phyloP scores from a whole-genome alignment of 2,888 invertebrate genomes.

The Diogma glabrata region DNA sequence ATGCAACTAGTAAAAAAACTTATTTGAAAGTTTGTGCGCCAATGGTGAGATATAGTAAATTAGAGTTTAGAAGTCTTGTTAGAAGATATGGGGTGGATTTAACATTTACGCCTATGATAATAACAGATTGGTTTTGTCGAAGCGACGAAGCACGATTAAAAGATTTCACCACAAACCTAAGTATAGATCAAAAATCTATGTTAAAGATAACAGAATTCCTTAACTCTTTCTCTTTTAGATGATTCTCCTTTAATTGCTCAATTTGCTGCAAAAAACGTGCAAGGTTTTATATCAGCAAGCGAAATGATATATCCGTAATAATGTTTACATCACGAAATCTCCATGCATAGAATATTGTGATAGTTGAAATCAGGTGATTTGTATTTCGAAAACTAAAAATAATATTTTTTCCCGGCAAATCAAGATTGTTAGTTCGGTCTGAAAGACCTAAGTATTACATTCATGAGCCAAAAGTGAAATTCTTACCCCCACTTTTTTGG shows the following conservation, averaged over 20 bases:
- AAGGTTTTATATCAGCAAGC: constrained; percentile 77
- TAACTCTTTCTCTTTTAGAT: no score
- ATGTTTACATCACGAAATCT: no score
- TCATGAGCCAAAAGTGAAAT: no score
- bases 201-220: no score
- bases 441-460: no score
- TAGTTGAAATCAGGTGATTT: no score
- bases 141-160: constrained; percentile 74
- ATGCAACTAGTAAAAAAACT: constrained; percentile 38
- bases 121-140: constrained; percentile 85
- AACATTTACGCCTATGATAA: constrained; percentile 93
- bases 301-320: constrained; percentile 72
- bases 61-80: constrained; percentile 65
- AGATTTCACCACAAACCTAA: constrained; percentile 65
- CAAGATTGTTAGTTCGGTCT: no score
- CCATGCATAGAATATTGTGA: no score
- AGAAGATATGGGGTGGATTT: constrained; percentile 76
- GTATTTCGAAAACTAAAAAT: no score
- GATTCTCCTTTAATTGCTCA: constrained; percentile 86
- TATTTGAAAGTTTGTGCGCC: constrained; percentile 79
- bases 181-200: neutral
- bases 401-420: no score
- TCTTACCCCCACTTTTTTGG: no score
- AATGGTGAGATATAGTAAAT: constrained; percentile 89
- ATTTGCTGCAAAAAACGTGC: constrained; percentile 79